Evolutionary conservation across 2,888 invertebrate species (phyloP).

Genomic region (Biston stratarius): DNA sequence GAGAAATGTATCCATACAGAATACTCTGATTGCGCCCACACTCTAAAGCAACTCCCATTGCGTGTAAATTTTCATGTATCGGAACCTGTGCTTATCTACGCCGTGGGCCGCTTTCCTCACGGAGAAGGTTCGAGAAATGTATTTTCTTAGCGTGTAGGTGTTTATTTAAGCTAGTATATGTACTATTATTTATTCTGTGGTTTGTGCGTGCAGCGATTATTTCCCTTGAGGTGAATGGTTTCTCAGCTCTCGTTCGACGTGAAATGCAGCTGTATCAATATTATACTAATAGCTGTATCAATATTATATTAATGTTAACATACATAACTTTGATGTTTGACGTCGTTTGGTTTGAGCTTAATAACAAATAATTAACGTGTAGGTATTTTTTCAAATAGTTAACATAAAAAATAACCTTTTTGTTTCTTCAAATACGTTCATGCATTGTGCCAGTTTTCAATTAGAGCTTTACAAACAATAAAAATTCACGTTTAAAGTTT

Average conservation of each 20-base stretch:
- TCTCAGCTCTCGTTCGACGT: background rate
- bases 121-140: conserved; percentile 7
- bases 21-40: conserved; percentile 16
- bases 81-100: conserved; percentile 22
- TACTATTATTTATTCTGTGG: background rate
- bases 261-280: conserved; percentile 5
- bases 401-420: too few species aligned
- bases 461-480: too few species aligned
- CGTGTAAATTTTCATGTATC: conserved; percentile 27
- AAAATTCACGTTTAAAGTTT: too few species aligned
- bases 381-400: too few species aligned
- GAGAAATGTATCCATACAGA: background rate
- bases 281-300: background rate
- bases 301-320: too few species aligned
- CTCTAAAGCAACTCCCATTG: conserved; percentile 19
- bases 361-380: too few species aligned
- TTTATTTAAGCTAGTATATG: conserved; percentile 9
- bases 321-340: too few species aligned
- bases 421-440: too few species aligned
- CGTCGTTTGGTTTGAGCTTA: too few species aligned
- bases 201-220: conserved; percentile 2
- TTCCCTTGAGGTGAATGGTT: background rate
- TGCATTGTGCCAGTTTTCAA: too few species aligned
- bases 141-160: conserved; percentile 9
- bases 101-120: conserved; percentile 12